Evolutionary conservation across 1,140 invertebrate genomes (phyloP), one percentile per base, ranked within the genome.

Genomic region (Micrasema minimum): DNA sequence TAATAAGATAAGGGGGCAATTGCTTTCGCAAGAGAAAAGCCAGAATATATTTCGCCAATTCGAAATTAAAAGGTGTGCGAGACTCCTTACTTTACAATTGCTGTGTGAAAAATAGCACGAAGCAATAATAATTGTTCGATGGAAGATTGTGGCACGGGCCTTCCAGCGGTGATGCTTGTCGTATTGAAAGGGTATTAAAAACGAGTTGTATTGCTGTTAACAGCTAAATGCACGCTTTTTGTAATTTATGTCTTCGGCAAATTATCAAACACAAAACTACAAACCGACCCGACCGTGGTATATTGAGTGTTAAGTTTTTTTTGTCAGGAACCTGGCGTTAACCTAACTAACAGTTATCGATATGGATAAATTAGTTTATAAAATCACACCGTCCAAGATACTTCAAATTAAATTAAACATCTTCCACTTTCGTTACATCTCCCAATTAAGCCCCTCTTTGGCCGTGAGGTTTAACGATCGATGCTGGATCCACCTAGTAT

Each of bases 1-100:
- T 66, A 71, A 71, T 67, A 53, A 66, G 72, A 74, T 74, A 74
- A 70, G 64, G 68, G 37, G 51, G 66, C 46, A 50, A 46, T 38
- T 64, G 59, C 59, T 64, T 64, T 64, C 64, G 45, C 64, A 38
- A 66, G 64, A 51, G 64, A 53, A 66, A 66, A 50, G n/a, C 46
- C 16, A 59, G 20, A 41, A 43, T 38, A 41, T 37, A 53, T 66
- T 66, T 66, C 46, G 64, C 45, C 64, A 66, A 66, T 38, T 66
- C 48, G 64, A 64, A 64, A 64, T 64, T 64, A 64, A 64, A 64
- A 64, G 59, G 41, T 46, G 23, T 18, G 59, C 41, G 59, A 64
- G 43, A 64, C 55, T 38, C 55, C 55, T 41, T 38, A 11, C 20
- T 12, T 20, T 41, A 64, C 59, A 46, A 64, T 64, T 64, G 59